Evolutionary conservation across 2,888 invertebrate species (phyloP).

Genomic region (Blera fallax): DNA sequence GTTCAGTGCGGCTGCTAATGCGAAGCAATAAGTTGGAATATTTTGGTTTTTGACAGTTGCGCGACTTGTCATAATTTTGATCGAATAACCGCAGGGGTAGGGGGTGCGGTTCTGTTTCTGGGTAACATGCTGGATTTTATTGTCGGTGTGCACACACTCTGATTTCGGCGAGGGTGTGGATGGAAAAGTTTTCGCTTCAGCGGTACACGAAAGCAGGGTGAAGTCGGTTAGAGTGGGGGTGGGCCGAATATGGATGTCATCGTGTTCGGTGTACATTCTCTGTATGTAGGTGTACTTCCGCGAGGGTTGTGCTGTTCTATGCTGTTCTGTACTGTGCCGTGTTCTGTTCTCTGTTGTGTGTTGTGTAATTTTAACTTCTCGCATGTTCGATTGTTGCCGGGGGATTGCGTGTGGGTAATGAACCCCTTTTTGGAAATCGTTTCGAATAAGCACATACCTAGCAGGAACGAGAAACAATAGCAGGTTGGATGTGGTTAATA

Average conservation of each 20-base stretch:
- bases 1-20: conserved; percentile 25
- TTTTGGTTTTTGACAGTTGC: conserved; percentile 73
- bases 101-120: conserved; percentile 60
- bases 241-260: conserved; percentile 61
- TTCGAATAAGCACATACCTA: conserved; percentile 72
- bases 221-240: conserved; percentile 58
- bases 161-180: conserved; percentile 52
- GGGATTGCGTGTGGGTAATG: conserved; percentile 72
- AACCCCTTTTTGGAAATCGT: conserved; percentile 71
- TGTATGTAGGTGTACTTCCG: conserved; percentile 58
- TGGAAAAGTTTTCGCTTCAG: conserved; percentile 65
- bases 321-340: neutral
- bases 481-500: conserved; percentile 73
- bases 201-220: conserved; percentile 53
- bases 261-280: conserved; percentile 23
- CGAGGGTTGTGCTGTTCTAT: conserved; percentile 49
- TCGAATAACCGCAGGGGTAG: conserved; percentile 64
- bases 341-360: conserved; percentile 17
- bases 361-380: conserved; percentile 72
- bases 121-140: conserved; percentile 72
- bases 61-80: conserved; percentile 73
- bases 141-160: conserved; percentile 72
- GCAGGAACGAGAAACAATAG: conserved; percentile 65
- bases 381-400: conserved; percentile 71
- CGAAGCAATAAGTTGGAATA: conserved; percentile 68